A percentile compares a stretch with the other conserved stretches of the same genome.
These are phyloP conservation scores for Atrichornis clamosus DNA, from an alignment of 2,113 vertebrate genomes.

Conservation along the genomic window DNA sequence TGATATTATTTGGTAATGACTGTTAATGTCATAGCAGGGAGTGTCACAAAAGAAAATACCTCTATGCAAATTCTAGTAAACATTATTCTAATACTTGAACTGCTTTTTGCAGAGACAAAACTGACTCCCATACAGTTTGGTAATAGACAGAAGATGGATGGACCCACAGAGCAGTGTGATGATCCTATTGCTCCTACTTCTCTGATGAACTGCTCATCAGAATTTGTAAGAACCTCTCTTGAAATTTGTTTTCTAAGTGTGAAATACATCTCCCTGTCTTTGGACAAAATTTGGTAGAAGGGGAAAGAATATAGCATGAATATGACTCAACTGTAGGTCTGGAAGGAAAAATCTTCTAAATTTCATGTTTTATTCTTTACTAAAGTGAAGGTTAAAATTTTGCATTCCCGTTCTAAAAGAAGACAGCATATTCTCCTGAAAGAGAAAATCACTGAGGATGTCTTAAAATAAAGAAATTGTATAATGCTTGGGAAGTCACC, in stretches of 20 bases:
- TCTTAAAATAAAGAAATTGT: not conserved
- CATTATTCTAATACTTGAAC: not conserved
- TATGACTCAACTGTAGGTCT: not conserved
- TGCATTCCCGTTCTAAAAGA: not conserved
- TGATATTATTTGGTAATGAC: not conserved
- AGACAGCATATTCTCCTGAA: not conserved
- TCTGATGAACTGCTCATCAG: conserved; percentile 44
- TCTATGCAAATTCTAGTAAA: not conserved
- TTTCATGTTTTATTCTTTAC: not conserved
- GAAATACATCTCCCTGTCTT: not conserved
- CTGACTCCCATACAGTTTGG: conserved; percentile 75
- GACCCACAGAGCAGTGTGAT: conserved; percentile 80
- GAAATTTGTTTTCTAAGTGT: not conserved
- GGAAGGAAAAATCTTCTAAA: not conserved
- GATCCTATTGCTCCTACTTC: conserved; percentile 50
- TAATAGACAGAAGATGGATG: conserved; percentile 79
- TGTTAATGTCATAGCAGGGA: not conserved
- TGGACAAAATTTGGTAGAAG: not conserved
- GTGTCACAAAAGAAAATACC: not conserved
- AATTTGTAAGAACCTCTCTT: conserved; percentile 64
- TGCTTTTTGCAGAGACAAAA: conserved; percentile 2
- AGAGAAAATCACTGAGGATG: not conserved
- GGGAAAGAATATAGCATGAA: not conserved
- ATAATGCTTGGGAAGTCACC: not conserved
- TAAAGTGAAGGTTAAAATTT: not conserved